Conservation (phyloP, 2,888 invertebrate genomes). For the Drosophila conformis region DNA sequence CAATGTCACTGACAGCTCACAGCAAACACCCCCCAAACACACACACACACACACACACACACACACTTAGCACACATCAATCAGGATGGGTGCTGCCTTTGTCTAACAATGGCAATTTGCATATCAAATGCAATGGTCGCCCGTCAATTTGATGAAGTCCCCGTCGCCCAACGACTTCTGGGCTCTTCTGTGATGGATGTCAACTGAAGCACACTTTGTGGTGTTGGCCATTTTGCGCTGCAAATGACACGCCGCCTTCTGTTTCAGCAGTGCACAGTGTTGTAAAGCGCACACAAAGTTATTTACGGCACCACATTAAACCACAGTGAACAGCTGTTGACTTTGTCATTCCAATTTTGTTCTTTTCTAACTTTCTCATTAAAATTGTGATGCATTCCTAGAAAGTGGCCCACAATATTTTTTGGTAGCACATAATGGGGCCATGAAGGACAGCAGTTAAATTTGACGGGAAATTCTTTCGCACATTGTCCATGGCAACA, state of each 20-base stretch:
- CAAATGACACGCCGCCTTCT: slow-evolving; percentile 1
- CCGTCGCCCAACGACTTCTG: slow-evolving; percentile 1
- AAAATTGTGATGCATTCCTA: background rate
- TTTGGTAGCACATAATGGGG: background rate
- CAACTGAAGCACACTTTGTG: slow-evolving; percentile 10
- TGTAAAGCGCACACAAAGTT: slow-evolving; percentile 3
- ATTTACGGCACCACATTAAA: background rate
- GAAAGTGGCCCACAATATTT: background rate
- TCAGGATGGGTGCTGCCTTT: slow-evolving; percentile 17
- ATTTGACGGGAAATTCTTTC: background rate
- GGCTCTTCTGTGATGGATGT: slow-evolving; percentile 5
- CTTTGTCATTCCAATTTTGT: background rate
- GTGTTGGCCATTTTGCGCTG: slow-evolving; percentile 7
- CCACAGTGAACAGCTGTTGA: background rate
- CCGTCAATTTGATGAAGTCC: slow-evolving; percentile 59
- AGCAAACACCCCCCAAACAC: slow-evolving; percentile 21
- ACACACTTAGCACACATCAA: slow-evolving; percentile 3
- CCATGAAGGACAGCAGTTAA: slow-evolving; percentile 2
- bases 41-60: slow-evolving; percentile 25
- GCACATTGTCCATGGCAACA: background rate
- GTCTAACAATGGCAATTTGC: slow-evolving; percentile 51
- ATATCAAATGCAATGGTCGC: slow-evolving; percentile 42
- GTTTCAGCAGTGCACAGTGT: background rate
- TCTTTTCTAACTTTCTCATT: background rate
- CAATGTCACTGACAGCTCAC: slow-evolving; percentile 56